These are phyloP conservation scores for Scleropages formosus DNA, from an alignment of 2,797 vertebrate genomes.

Conservation along the genomic window DNA sequence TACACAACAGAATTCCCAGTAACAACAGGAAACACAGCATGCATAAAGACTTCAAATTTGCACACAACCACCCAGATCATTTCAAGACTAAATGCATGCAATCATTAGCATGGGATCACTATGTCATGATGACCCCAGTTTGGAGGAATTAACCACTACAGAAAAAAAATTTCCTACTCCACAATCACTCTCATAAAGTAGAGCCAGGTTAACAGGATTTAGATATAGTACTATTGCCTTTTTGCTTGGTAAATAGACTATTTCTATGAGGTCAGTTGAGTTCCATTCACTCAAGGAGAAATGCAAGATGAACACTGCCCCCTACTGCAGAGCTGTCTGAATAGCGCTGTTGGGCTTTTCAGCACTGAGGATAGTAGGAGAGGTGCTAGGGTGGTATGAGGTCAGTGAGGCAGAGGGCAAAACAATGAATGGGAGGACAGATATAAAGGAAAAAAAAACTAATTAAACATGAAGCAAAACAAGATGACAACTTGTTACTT, in stretches of 20 bases:
- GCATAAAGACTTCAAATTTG: neutral
- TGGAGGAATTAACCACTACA: too few relatives aligned
- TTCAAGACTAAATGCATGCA: neutral
- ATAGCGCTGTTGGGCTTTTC: neutral
- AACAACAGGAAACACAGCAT: neutral
- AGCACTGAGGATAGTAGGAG: too few relatives aligned
- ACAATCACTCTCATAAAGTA: slow-evolving; percentile 4
- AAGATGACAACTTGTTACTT: too few relatives aligned
- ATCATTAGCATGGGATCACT: neutral
- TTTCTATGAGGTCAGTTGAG: neutral
- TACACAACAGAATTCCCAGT: neutral
- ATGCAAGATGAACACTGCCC: slow-evolving; percentile 4
- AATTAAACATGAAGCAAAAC: too few relatives aligned
- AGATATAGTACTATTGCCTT: neutral
- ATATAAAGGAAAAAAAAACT: too few relatives aligned
- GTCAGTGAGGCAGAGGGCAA: neutral
- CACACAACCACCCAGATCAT: neutral
- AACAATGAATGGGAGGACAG: neutral
- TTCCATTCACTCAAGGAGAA: neutral
- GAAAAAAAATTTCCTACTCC: neutral
- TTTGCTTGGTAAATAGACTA: slow-evolving; percentile 7
- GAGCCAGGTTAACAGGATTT: neutral
- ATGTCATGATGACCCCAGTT: neutral
- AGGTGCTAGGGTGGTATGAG: neutral
- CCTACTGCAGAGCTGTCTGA: slow-evolving; percentile 23